Evolutionary conservation across 2,113 vertebrate genomes (phyloP).

Genomic region (Rhinopomastus cyanomelas): DNA sequence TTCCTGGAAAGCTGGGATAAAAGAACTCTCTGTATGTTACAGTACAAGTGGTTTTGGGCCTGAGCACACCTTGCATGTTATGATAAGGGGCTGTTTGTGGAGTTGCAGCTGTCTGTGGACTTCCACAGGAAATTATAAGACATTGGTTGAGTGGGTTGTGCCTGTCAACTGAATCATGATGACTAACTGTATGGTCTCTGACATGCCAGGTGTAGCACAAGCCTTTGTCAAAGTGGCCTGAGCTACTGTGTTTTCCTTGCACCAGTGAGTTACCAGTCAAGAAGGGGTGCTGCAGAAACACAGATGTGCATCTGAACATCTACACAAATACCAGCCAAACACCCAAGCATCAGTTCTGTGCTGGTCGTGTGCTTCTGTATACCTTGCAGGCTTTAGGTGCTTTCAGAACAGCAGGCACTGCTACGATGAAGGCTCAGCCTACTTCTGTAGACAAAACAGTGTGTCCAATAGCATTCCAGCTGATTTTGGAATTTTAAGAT

Average conservation of each 20-base stretch:
- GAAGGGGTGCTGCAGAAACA: neutral
- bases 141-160: neutral
- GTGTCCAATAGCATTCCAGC: neutral
- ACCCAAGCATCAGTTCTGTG: neutral
- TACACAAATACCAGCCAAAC: neutral
- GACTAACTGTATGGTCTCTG: neutral
- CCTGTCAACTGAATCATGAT: neutral
- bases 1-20: neutral
- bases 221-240: neutral
- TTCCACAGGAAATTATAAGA: neutral
- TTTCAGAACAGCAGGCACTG: neutral
- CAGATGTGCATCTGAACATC: neutral
- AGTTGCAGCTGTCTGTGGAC: neutral
- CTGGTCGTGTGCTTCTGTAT: neutral
- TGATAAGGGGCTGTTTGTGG: neutral
- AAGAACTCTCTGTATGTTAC: neutral
- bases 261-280: neutral
- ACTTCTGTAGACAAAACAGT: neutral
- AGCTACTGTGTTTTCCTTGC: neutral
- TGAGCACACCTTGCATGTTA: fast-evolving
- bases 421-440: neutral
- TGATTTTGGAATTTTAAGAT: neutral
- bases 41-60: neutral
- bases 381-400: neutral
- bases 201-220: neutral